A percentile compares a stretch with the other conserved stretches of the same genome.
Conservation (phyloP, 2,797 vertebrate genomes). For the Loriculus beryllinus region DNA sequence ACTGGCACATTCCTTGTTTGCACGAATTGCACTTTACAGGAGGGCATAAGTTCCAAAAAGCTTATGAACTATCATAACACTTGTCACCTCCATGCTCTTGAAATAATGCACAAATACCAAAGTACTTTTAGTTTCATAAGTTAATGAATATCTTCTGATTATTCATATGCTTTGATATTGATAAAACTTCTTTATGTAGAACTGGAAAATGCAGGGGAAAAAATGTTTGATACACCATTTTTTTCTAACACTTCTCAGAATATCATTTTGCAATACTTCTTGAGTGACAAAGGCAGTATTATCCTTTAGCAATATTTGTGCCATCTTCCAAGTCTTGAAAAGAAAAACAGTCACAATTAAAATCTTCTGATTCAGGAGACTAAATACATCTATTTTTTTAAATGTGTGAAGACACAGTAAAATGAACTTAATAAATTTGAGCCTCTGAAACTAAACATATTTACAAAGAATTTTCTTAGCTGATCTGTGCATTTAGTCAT, state of each 20-base stretch:
- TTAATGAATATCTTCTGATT: not conserved
- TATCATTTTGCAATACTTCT: not conserved
- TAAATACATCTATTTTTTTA: not conserved
- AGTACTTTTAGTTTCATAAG: not conserved
- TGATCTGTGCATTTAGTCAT: not conserved
- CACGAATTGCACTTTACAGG: not conserved
- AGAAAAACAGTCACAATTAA: not conserved
- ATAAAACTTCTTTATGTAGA: not conserved
- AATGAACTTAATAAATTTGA: not conserved
- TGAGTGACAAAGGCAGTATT: not conserved
- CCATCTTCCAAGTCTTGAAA: not conserved
- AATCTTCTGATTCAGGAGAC: not conserved
- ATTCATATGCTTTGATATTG: not conserved
- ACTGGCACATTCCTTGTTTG: not conserved
- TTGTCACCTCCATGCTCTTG: not conserved
- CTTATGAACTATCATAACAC: not conserved
- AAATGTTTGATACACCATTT: not conserved
- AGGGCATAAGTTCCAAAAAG: not conserved
- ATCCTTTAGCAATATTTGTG: not conserved
- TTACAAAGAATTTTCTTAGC: not conserved
- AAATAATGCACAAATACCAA: not conserved
- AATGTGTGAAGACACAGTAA: not conserved
- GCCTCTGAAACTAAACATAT: not conserved
- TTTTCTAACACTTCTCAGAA: not conserved
- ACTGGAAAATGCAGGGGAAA: not conserved